Evolutionary conservation across 2,797 vertebrate species (phyloP).

Genomic region (Parauchenoglanis punctatus): DNA sequence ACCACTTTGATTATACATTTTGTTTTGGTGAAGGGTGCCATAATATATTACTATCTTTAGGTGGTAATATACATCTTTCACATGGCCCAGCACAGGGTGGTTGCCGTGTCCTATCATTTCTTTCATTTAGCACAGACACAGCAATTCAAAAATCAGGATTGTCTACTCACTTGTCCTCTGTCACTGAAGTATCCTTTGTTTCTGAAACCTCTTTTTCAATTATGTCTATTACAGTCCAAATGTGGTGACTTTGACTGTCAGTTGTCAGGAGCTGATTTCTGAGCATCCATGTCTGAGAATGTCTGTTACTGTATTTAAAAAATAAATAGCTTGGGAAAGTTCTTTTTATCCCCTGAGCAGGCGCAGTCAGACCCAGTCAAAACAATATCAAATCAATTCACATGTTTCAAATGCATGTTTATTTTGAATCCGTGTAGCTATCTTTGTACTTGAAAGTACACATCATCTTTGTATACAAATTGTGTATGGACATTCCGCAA

Average conservation of each 20-base stretch:
- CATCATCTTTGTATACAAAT: constrained; percentile 35
- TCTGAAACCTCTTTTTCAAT: neutral
- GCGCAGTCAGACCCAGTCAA: constrained; percentile 3
- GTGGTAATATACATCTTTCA: no score
- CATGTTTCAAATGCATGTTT: neutral
- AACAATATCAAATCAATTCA: neutral
- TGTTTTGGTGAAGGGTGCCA: neutral
- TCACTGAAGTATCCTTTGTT: constrained; percentile 1
- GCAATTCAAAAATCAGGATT: neutral
- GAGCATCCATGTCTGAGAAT: neutral
- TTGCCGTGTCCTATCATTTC: constrained; percentile 1
- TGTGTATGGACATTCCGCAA: neutral
- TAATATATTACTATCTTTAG: neutral
- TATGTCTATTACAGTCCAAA: neutral
- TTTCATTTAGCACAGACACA: neutral
- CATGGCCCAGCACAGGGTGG: neutral
- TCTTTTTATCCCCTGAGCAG: neutral
- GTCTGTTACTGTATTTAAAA: neutral
- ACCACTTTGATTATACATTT: neutral
- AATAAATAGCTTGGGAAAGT: neutral
- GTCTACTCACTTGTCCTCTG: neutral
- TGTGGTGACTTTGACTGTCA: neutral
- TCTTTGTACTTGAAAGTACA: neutral
- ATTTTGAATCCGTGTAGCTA: constrained; percentile 31
- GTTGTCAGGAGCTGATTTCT: neutral